Evolutionary conservation across 2,797 vertebrate genomes (phyloP).

Genomic region (Astyanax mexicanus): DNA sequence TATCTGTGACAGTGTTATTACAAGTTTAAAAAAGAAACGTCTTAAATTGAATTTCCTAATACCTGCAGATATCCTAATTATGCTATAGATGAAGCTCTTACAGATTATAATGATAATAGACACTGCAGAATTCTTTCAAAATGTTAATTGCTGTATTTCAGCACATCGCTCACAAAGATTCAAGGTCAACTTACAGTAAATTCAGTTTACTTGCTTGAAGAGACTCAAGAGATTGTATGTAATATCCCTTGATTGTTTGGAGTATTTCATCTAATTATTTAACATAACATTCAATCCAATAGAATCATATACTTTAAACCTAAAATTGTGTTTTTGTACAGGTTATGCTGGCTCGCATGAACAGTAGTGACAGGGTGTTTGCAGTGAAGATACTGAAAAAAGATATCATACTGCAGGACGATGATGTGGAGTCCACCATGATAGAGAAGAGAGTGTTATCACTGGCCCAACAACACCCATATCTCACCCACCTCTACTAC

Average conservation of each 20-base stretch:
- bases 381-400: slow-evolving; percentile 98
- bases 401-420: slow-evolving; percentile 96
- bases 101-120: too few species aligned
- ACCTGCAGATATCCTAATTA: too few species aligned
- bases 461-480: slow-evolving; percentile 90
- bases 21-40: too few species aligned
- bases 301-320: slow-evolving; percentile 19
- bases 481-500: slow-evolving; percentile 96
- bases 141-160: background rate
- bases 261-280: background rate
- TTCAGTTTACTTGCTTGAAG: too few species aligned
- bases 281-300: background rate
- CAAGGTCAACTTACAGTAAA: background rate
- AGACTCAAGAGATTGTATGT: too few species aligned
- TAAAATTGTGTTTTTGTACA: slow-evolving; percentile 65
- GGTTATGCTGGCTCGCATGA: slow-evolving; percentile 95
- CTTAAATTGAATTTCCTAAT: too few species aligned
- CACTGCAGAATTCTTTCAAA: too few species aligned
- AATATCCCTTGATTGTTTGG: background rate
- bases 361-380: slow-evolving; percentile 84
- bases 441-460: slow-evolving; percentile 95
- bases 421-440: slow-evolving; percentile 97
- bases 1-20: too few species aligned
- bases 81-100: too few species aligned
- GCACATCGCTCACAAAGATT: background rate